phyloP scores from a whole-genome alignment of 1,140 invertebrate genomes.

The fruit fly (Drosophila melanogaster) region DNA sequence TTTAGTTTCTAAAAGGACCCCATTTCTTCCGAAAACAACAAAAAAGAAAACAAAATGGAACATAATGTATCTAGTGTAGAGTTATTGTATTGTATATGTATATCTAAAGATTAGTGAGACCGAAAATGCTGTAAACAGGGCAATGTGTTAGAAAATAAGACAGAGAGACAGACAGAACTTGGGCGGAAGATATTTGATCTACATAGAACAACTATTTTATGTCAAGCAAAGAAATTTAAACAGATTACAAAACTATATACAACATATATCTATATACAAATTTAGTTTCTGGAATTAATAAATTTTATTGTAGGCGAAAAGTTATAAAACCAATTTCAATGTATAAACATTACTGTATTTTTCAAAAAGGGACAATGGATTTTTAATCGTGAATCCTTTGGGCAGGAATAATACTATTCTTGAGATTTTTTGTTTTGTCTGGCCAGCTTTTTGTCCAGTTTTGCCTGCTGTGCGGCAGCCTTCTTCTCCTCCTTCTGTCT shows the following conservation, averaged over 20 bases:
- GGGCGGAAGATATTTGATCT: constrained; percentile 46
- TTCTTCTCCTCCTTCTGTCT: constrained; percentile 4
- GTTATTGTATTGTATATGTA: constrained; percentile 48
- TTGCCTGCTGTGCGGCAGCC: background rate
- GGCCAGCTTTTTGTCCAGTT: background rate
- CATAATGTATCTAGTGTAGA: constrained; percentile 55
- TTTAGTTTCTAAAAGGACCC: constrained; percentile 58
- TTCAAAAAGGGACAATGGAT: background rate
- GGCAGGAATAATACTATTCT: background rate
- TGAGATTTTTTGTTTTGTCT: background rate
- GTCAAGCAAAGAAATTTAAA: constrained; percentile 48
- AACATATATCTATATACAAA: constrained; percentile 80
- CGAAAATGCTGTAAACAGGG: constrained; percentile 67
- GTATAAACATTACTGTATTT: constrained; percentile 2
- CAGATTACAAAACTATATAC: constrained; percentile 67
- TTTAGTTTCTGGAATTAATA: constrained; percentile 82
- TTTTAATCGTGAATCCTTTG: background rate
- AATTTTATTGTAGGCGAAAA: constrained; percentile 77
- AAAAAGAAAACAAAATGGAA: constrained; percentile 34
- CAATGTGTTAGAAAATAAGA: constrained; percentile 60
- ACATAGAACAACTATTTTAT: constrained; percentile 64
- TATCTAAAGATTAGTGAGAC: constrained; percentile 50
- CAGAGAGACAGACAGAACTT: constrained; percentile 42
- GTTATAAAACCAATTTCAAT: constrained; percentile 27
- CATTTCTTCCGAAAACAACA: constrained; percentile 51